Percentiles rank a stretch among this genome's conserved stretches.
Evolutionary conservation across 2,113 vertebrate genomes (phyloP).

Genomic region (Puntigrus tetrazona): DNA sequence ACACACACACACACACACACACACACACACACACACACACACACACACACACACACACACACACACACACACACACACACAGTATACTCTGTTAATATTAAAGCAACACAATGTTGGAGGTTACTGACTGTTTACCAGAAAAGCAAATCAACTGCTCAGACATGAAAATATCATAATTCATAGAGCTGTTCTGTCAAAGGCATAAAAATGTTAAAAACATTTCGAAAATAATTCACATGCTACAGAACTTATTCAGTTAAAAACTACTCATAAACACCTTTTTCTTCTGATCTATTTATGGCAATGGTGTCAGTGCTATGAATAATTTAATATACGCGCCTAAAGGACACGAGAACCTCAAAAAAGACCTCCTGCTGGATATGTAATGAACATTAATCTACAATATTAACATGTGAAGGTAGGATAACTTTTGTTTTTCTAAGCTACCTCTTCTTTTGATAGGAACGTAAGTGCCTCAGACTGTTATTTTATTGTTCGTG

Average conservation of each 20-base stretch:
- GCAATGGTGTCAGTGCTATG: conserved; percentile 56
- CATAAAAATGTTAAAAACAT: too few relatives aligned
- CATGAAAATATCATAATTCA: neutral
- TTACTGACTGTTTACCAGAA: neutral
- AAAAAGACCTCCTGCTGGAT: conserved; percentile 34
- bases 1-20: too few relatives aligned
- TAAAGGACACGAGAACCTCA: conserved; percentile 64
- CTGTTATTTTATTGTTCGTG: conserved; percentile 41
- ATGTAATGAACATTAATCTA: neutral
- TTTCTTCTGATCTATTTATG: conserved; percentile 69
- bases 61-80: too few relatives aligned
- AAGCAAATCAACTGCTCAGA: neutral
- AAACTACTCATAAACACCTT: conserved; percentile 57
- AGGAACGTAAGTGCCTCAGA: conserved; percentile 69
- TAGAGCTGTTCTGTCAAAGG: too few relatives aligned
- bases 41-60: too few relatives aligned
- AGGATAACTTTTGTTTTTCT: neutral
- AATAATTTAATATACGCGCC: conserved; percentile 72
- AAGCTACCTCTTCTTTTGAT: conserved; percentile 66
- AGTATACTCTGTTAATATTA: too few relatives aligned
- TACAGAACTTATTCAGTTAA: neutral
- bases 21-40: too few relatives aligned
- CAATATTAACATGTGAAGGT: neutral
- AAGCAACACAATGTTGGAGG: too few relatives aligned
- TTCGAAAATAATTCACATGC: too few relatives aligned